Conservation (phyloP, 2,888 invertebrate genomes). For the Cantharis rustica region DNA sequence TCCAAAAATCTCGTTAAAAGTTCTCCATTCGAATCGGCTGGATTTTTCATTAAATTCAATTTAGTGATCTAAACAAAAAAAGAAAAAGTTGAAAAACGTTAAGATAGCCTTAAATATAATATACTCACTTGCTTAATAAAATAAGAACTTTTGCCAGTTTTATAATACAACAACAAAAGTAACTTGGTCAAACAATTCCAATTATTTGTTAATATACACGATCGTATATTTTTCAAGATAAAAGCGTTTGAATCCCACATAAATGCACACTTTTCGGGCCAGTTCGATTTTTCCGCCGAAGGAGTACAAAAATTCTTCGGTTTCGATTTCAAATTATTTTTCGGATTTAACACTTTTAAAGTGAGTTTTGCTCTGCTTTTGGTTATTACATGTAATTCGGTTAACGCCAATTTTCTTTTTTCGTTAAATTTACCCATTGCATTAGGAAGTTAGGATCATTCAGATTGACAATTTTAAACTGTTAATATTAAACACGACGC, state of each 20-base stretch:
- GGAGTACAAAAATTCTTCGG: not conserved
- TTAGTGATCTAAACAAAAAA: not conserved
- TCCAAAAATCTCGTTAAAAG: not conserved
- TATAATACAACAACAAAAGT: not conserved
- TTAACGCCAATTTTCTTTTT: not conserved
- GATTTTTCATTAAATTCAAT: not conserved
- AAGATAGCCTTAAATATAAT: not conserved
- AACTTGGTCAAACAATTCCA: not conserved
- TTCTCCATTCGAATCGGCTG: not conserved
- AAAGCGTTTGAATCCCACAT: not conserved
- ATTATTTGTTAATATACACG: not conserved
- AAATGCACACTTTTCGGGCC: not conserved
- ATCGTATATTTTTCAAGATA: not conserved
- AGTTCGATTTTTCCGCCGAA: not conserved
- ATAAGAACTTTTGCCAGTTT: not conserved
- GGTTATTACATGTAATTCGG: not conserved
- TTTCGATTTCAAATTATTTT: not conserved
- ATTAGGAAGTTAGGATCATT: no score
- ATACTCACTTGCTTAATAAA: not conserved
- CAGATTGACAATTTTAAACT: no score
- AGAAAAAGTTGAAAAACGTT: no score
- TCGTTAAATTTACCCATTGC: no score
- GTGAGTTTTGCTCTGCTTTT: not conserved
- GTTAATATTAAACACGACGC: no score
- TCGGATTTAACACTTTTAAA: not conserved